Conservation (phyloP, 2,113 vertebrate genomes). For the Anas platyrhynchos region DNA sequence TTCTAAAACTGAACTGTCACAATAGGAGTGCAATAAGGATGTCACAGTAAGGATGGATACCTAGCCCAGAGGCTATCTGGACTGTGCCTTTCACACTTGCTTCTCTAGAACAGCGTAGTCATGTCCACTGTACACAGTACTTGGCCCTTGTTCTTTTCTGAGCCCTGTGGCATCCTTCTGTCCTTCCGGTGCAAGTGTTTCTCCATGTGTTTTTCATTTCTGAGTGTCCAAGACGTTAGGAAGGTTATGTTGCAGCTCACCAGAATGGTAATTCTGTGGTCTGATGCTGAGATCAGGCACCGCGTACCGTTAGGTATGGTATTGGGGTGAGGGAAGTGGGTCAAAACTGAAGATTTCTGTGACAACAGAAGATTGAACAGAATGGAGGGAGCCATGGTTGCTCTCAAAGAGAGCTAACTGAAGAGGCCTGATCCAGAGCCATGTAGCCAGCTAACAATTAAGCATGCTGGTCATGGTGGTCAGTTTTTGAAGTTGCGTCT, state of each 20-base stretch:
- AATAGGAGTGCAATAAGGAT: no score
- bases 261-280: not conserved
- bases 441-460: not conserved
- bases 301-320: not conserved
- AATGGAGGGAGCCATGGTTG: not conserved
- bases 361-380: not conserved
- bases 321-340: not conserved
- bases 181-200: not conserved
- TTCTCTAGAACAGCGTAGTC: not conserved
- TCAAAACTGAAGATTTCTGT: not conserved
- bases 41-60: not conserved
- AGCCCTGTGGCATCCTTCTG: not conserved
- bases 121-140: not conserved
- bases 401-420: not conserved
- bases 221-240: not conserved
- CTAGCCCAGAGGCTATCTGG: not conserved
- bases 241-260: rapidly evolving
- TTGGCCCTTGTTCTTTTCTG: not conserved
- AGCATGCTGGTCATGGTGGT: not conserved
- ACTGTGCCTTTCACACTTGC: not conserved
- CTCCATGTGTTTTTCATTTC: not conserved
- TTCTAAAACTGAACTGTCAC: no score
- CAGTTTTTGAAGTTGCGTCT: not conserved
- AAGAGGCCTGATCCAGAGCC: not conserved
- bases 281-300: not conserved